Evolutionary conservation across 2,797 vertebrate genomes (phyloP).

Genomic region (Forpus xanthops): DNA sequence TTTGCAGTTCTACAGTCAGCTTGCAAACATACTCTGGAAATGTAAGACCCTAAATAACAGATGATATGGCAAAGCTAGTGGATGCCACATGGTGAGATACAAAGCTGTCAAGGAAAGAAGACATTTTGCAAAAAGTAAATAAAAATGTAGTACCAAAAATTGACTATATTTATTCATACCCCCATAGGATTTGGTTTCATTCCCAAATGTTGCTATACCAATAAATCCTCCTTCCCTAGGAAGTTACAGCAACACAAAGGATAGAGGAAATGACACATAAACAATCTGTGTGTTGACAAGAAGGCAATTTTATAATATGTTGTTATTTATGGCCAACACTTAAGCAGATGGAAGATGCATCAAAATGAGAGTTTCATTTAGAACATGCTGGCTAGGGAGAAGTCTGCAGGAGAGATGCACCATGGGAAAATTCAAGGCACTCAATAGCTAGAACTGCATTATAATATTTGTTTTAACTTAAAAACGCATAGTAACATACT

Average conservation of each 20-base stretch:
- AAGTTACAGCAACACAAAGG: conserved; percentile 35
- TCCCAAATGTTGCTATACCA: conserved; percentile 51
- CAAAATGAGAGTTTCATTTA: conserved; percentile 5
- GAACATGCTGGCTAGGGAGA: conserved; percentile 13
- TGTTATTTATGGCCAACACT: conserved; percentile 50
- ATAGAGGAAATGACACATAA: conserved; percentile 57
- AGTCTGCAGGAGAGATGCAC: background rate
- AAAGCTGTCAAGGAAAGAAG: conserved; percentile 41
- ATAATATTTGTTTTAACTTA: background rate
- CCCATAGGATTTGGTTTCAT: conserved; percentile 42
- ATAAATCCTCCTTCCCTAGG: conserved; percentile 54
- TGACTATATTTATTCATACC: conserved; percentile 50
- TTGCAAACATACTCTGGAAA: conserved; percentile 56
- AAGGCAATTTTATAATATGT: conserved; percentile 44
- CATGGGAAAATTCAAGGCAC: background rate
- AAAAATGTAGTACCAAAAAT: conserved; percentile 56
- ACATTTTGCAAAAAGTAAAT: conserved; percentile 47
- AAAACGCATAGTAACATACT: background rate
- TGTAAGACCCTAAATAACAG: conserved; percentile 59
- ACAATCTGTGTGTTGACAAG: conserved; percentile 56
- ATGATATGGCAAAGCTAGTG: conserved; percentile 45
- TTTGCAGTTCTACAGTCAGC: conserved; percentile 46
- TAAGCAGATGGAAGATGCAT: conserved; percentile 48
- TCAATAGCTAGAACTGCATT: background rate
- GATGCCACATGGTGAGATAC: conserved; percentile 45